phyloP scores from a whole-genome alignment of 1,140 invertebrate genomes.

The Drosophila leontia region DNA sequence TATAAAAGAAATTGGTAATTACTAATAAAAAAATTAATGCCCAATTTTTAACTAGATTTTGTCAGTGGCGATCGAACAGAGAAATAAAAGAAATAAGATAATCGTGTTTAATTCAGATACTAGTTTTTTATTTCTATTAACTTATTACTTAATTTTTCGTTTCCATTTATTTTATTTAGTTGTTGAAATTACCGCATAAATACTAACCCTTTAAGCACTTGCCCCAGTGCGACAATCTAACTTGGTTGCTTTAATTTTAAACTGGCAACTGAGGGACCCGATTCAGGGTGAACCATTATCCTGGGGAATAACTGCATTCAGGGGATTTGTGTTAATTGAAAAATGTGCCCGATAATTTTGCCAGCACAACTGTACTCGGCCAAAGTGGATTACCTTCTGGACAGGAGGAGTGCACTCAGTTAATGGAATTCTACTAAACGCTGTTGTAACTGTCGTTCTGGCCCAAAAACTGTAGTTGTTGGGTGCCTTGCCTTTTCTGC shows the following conservation, averaged over 20 bases:
- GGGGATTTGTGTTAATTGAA: conserved; percentile 58
- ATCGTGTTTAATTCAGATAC: too few species aligned
- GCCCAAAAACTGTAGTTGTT: conserved; percentile 14
- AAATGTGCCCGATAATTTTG: conserved; percentile 40
- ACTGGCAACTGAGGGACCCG: conserved; percentile 12
- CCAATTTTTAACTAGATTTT: neutral
- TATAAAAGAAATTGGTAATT: neutral
- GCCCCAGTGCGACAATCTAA: conserved; percentile 51
- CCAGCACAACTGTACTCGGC: conserved; percentile 23
- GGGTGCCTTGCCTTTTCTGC: neutral
- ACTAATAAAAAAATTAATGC: neutral
- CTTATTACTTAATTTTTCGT: too few species aligned
- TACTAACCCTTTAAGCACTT: neutral
- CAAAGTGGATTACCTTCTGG: conserved; percentile 35
- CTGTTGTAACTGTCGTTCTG: conserved; percentile 34
- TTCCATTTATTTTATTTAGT: too few species aligned
- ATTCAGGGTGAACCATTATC: conserved; percentile 27
- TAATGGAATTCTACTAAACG: conserved; percentile 35
- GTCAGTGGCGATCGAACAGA: too few species aligned
- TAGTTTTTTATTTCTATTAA: too few species aligned
- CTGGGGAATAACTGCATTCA: conserved; percentile 23
- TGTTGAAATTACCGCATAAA: neutral
- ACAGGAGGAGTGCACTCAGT: conserved; percentile 24
- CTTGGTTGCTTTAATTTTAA: conserved; percentile 45
- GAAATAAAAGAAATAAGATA: too few species aligned